Conservation (phyloP, 2,888 invertebrate genomes). For the Oligia latruncula region DNA sequence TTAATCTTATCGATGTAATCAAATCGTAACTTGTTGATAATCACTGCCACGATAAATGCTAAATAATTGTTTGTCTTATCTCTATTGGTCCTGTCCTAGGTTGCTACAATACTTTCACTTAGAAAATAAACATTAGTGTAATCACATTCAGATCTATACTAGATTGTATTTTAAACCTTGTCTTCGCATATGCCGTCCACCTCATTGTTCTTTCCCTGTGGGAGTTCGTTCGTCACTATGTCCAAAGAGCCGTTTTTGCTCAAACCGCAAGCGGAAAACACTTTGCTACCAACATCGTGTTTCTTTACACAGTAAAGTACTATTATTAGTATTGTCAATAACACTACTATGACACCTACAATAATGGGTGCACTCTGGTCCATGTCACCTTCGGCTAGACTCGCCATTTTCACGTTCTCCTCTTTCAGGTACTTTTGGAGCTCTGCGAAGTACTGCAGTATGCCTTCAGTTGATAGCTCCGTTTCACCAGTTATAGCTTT, state of each 20-base stretch:
- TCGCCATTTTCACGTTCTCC: conserved; percentile 77
- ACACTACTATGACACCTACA: conserved; percentile 81
- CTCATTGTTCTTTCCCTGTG: conserved; percentile 78
- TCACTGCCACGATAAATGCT: conserved; percentile 48
- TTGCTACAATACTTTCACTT: conserved; percentile 54
- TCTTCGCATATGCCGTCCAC: conserved; percentile 83
- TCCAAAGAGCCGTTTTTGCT: conserved; percentile 87
- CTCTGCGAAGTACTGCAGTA: conserved; percentile 82
- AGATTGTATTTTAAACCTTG: conserved; percentile 75
- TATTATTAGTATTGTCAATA: conserved; percentile 81
- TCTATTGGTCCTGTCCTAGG: conserved; percentile 37
- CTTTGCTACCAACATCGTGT: conserved; percentile 76
- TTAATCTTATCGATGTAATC: conserved; percentile 48
- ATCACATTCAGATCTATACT: conserved; percentile 53
- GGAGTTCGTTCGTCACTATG: conserved; percentile 82
- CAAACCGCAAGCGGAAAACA: conserved; percentile 82
- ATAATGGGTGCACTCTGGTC: conserved; percentile 83
- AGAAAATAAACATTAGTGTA: conserved; percentile 45
- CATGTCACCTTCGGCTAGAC: conserved; percentile 76
- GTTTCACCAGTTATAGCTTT: conserved; percentile 83
- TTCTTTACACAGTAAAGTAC: conserved; percentile 85
- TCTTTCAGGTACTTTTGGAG: conserved; percentile 77
- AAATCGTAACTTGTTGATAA: conserved; percentile 48
- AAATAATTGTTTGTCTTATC: conserved; percentile 49
- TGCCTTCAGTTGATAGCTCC: conserved; percentile 83